phyloP scores from a whole-genome alignment of 1,140 invertebrate species.

The Agrypnia vestita region DNA sequence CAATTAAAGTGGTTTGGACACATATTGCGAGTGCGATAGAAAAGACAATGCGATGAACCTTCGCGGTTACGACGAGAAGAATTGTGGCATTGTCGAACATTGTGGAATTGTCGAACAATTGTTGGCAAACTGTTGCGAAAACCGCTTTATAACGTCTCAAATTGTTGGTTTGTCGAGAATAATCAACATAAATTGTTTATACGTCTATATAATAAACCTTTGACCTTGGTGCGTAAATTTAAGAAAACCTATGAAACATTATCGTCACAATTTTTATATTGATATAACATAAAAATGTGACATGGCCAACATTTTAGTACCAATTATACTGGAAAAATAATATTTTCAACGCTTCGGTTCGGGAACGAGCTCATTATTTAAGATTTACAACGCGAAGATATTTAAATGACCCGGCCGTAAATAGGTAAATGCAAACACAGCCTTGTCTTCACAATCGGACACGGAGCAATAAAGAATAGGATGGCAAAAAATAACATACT shows the following conservation, averaged over 20 bases:
- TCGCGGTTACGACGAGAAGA: too few relatives aligned
- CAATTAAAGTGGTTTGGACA: too few relatives aligned
- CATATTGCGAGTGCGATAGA: too few relatives aligned
- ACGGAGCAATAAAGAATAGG: slow-evolving; percentile 24
- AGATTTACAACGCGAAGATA: slow-evolving; percentile 54
- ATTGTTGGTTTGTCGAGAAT: neutral
- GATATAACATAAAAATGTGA: neutral
- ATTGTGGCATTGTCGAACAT: too few relatives aligned
- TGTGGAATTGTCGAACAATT: too few relatives aligned
- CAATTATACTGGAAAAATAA: slow-evolving; percentile 57
- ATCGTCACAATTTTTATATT: neutral
- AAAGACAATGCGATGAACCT: too few relatives aligned
- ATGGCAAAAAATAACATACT: slow-evolving; percentile 15
- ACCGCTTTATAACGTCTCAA: too few relatives aligned
- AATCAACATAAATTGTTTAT: neutral
- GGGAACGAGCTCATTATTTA: slow-evolving; percentile 57
- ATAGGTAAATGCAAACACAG: slow-evolving; percentile 54
- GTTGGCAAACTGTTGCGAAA: too few relatives aligned
- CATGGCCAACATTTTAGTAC: slow-evolving; percentile 34
- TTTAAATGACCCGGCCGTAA: slow-evolving; percentile 47
- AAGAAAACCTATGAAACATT: neutral
- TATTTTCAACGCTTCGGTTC: slow-evolving; percentile 48
- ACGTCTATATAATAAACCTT: slow-evolving; percentile 6
- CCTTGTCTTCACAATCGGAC: slow-evolving; percentile 17
- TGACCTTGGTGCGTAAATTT: slow-evolving; percentile 17